phyloP scores from a whole-genome alignment of 2,113 vertebrate species.

The Chunga burmeisteri region DNA sequence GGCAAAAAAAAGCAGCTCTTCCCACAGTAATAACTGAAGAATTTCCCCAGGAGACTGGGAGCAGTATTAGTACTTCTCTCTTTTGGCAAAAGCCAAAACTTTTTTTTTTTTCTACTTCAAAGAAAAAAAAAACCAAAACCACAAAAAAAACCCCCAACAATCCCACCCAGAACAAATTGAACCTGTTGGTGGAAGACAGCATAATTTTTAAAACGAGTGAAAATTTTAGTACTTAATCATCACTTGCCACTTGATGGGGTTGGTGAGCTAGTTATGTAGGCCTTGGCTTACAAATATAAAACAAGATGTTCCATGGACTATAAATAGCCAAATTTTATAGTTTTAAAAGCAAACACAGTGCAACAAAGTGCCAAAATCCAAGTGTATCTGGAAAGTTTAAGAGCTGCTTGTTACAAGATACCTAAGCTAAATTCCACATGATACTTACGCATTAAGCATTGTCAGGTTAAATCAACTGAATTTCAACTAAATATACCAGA shows the following conservation, averaged over 20 bases:
- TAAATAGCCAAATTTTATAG: not conserved
- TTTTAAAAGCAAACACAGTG: not conserved
- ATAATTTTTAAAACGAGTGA: not conserved
- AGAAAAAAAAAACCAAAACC: not conserved
- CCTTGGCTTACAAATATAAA: not conserved
- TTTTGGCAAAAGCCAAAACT: not conserved
- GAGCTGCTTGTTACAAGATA: not conserved
- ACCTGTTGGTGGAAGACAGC: not conserved
- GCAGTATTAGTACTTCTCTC: not conserved
- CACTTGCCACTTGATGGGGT: slow-evolving; percentile 11
- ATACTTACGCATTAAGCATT: not conserved
- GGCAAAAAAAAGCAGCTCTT: not conserved
- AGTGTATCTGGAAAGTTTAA: not conserved
- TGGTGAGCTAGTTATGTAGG: not conserved
- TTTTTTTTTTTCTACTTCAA: not conserved
- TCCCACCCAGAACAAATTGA: not conserved
- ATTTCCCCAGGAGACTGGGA: not conserved
- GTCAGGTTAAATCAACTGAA: not conserved
- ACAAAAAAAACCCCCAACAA: not conserved
- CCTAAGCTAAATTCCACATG: not conserved
- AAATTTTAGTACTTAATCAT: not conserved
- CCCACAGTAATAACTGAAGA: not conserved
- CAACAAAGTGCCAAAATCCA: not conserved
- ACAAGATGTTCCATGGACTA: not conserved
- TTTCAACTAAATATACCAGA: not conserved